These are phyloP conservation scores for Sminthopsis crassicaudata DNA, from an alignment of 2,113 vertebrate genomes.

Conservation along the genomic window DNA sequence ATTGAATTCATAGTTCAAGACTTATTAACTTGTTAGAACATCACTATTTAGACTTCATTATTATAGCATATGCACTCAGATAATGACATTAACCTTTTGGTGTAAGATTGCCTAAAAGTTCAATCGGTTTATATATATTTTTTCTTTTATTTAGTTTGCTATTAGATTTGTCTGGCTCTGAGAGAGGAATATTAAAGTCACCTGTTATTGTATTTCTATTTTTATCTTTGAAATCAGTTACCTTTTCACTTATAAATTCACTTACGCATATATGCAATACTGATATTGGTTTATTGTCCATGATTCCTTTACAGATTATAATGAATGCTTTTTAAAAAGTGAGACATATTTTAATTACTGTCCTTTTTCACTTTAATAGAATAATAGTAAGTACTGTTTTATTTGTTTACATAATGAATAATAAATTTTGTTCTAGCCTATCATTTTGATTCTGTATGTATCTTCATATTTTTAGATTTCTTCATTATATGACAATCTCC, in stretches of 20 bases:
- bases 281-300: background rate
- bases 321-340: background rate
- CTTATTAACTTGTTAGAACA: background rate
- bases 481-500: background rate
- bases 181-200: background rate
- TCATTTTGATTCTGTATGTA: background rate
- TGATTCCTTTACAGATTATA: background rate
- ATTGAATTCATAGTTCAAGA: background rate
- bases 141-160: background rate
- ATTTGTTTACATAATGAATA: background rate
- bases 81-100: background rate
- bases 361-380: background rate
- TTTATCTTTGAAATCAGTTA: background rate
- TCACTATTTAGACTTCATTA: background rate
- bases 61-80: background rate
- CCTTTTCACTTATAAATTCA: background rate
- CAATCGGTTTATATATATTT: background rate
- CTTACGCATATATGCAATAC: background rate
- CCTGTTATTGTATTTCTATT: background rate
- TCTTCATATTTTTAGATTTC: background rate
- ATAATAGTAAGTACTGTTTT: background rate
- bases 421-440: background rate
- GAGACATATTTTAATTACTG: background rate
- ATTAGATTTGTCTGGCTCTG: background rate
- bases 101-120: background rate